A percentile compares a stretch with the other conserved stretches of the same genome.
phyloP scores from a whole-genome alignment of 2,113 vertebrate genomes.

The Catharus bicknelli region DNA sequence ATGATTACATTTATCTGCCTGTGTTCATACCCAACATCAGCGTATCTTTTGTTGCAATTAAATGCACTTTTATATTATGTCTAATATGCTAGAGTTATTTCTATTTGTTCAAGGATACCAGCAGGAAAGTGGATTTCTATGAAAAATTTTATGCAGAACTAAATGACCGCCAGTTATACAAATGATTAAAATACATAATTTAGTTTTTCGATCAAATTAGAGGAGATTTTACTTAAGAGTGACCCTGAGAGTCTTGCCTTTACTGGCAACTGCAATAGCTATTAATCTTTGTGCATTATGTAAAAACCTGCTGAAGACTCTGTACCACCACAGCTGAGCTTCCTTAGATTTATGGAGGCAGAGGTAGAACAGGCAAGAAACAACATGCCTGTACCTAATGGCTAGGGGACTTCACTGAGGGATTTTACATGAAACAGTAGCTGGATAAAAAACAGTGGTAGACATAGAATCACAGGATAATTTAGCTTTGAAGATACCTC shows the following conservation, averaged over 20 bases:
- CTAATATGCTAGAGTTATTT: neutral
- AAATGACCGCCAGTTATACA: neutral
- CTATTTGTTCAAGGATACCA: neutral
- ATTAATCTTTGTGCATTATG: constrained; percentile 25
- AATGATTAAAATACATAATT: neutral
- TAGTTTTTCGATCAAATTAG: constrained; percentile 10
- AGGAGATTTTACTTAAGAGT: neutral
- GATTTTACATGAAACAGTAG: constrained; percentile 66
- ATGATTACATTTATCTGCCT: neutral
- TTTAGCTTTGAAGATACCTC: constrained; percentile 63
- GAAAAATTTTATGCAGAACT: neutral
- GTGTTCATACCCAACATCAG: neutral
- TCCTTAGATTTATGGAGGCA: constrained; percentile 50
- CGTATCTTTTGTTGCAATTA: neutral
- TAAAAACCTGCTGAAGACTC: constrained; percentile 19
- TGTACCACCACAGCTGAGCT: neutral
- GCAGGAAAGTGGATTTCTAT: neutral
- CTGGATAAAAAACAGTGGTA: constrained; percentile 57
- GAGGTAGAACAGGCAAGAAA: constrained; percentile 46
- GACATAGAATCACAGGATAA: constrained; percentile 40
- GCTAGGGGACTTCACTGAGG: constrained; percentile 15
- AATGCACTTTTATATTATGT: neutral
- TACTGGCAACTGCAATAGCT: neutral
- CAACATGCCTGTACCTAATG: constrained; percentile 46
- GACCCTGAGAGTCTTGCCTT: neutral